A percentile compares a stretch with the other conserved stretches of the same genome.
These are phyloP conservation scores for Gymnothorax reevesii DNA, from an alignment of 2,797 vertebrate species.

Conservation along the genomic window DNA sequence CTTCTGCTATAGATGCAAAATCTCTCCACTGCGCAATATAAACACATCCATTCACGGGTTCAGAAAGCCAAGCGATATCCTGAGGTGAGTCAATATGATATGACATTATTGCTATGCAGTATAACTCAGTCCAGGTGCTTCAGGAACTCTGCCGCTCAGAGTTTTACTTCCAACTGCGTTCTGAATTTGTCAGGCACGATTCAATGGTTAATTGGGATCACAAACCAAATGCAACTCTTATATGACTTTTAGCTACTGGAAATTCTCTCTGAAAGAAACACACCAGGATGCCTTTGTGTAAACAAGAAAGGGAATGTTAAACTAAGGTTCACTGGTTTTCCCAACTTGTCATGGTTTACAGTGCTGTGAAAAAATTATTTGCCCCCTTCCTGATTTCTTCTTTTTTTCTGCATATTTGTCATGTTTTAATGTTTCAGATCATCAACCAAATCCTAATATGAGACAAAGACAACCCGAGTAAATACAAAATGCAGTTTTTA, in stretches of 20 bases:
- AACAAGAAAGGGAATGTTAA: neutral
- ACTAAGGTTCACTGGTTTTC: neutral
- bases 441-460: too few species aligned
- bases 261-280: neutral
- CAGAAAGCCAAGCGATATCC: neutral
- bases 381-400: too few species aligned
- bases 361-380: too few species aligned
- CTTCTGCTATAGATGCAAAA: neutral
- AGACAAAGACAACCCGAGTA: too few species aligned
- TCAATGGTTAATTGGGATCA: neutral
- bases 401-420: too few species aligned
- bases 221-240: neutral
- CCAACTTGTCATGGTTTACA: neutral
- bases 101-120: neutral
- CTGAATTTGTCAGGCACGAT: neutral
- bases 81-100: neutral
- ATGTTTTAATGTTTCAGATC: too few species aligned
- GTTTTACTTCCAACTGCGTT: neutral
- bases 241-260: neutral
- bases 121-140: neutral
- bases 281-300: neutral
- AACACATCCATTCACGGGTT: neutral
- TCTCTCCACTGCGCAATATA: neutral
- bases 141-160: neutral
- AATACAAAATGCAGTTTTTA: too few species aligned